phyloP scores from a whole-genome alignment of 2,797 vertebrate genomes.

The Discoglossus pictus region DNA sequence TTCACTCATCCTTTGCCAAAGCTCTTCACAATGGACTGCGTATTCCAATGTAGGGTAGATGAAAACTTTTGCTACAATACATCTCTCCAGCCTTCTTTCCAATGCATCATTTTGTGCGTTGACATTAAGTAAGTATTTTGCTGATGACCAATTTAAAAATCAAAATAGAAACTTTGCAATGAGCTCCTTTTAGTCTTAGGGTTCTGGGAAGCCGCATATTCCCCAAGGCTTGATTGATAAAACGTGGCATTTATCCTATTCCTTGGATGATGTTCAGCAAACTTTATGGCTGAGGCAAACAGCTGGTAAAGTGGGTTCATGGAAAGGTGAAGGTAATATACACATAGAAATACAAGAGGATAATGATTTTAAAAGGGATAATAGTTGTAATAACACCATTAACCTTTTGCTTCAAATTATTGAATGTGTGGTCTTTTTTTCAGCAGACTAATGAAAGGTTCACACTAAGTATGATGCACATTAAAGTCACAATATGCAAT shows the following conservation, averaged over 20 bases:
- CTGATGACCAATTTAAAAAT: constrained; percentile 71
- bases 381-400: constrained; percentile 93
- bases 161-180: constrained; percentile 69
- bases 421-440: constrained; percentile 69
- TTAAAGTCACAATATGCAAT: constrained; percentile 60
- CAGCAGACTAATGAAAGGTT: constrained; percentile 70
- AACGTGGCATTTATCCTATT: constrained; percentile 90
- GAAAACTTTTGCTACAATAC: too few relatives aligned
- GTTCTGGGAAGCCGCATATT: constrained; percentile 75
- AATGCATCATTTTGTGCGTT: constrained; percentile 43
- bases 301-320: constrained; percentile 98
- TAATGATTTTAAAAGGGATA: constrained; percentile 93
- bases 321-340: constrained; percentile 97
- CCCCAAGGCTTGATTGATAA: constrained; percentile 93
- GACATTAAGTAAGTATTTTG: constrained; percentile 66
- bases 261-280: constrained; percentile 88
- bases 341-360: constrained; percentile 88
- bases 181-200: constrained; percentile 69
- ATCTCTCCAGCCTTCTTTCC: constrained; percentile 17
- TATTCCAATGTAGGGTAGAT: too few relatives aligned
- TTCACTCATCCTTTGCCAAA: too few relatives aligned
- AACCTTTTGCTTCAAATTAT: constrained; percentile 85
- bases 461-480: constrained; percentile 59
- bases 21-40: too few relatives aligned
- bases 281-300: constrained; percentile 89